Base-by-base conservation (phyloP, 2,113 vertebrate genomes). In the Thermophis baileyi region DNA sequence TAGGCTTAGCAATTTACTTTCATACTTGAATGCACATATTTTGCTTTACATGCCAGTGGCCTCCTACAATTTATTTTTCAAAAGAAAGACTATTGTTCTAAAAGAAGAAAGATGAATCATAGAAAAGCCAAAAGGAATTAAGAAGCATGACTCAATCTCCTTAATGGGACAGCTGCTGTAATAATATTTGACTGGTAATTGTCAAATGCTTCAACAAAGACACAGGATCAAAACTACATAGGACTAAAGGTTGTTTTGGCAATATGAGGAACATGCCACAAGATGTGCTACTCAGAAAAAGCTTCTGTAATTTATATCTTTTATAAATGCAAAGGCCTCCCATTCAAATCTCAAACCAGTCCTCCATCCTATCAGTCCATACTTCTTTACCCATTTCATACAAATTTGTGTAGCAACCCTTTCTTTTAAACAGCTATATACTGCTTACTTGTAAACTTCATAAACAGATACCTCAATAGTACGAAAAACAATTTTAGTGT, bases 21-120 rank as follows among this genome's bases (percentile, higher is more conserved):
- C 95, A 91, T 92, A 89, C 91, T 53, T 92, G 30, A 87, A 51
- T 50, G 27, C 27, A 51, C 94, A 90, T 97, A 95, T 97, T 98
- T 97, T 97, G 96, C 94, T 97, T 97, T 95, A 97, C 96, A 93
- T 94, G 94, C 96, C 94, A 96, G 94, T 97, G 97, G 96, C 97
- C 98, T 98, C 98, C 98, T 98, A 97, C 98, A 97, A 96, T 98
- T 98, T 98, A 11, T 89, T n/a, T 12, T 89, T 7, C 49, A 47
- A 6, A 74, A 81, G 50, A 85, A 40, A 99, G 98, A 97, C 95
- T 95, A 97, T 98, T 97, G 97, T 97, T 98, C 99, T 99, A 99
- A 99, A 99, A 99, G 97, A 97, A 97, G 98, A 98, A 96, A 94
- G 97, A 98, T 98, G 98, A 99, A 98, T 99, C 98, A 98, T 97